Evolutionary conservation across 1,140 invertebrate species (phyloP).

Genomic region (Lasioglossum albipes): DNA sequence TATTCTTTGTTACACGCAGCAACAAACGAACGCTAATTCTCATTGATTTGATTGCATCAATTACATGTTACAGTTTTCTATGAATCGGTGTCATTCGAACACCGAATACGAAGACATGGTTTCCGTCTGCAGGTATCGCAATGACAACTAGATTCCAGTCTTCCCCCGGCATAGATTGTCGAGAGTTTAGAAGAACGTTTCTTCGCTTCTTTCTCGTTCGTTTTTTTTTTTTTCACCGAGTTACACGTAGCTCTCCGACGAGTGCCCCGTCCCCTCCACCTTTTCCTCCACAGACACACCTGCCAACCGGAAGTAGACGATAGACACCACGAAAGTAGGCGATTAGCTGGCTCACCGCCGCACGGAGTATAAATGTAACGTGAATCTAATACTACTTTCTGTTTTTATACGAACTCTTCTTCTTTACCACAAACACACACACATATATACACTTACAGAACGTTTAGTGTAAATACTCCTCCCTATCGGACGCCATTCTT

Average conservation of each 20-base stretch:
- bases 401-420: neutral
- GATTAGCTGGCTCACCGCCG: neutral
- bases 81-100: constrained; percentile 16
- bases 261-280: neutral
- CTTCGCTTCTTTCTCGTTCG: neutral
- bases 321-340: neutral
- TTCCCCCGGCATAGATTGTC: neutral
- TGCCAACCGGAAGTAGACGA: neutral
- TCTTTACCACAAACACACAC: neutral
- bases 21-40: neutral
- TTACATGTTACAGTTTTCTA: constrained; percentile 26
- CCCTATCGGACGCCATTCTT: neutral
- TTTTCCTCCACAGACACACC: too few species aligned
- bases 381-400: too few species aligned
- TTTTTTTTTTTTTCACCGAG: neutral
- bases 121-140: constrained; percentile 18
- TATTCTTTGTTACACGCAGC: neutral
- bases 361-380: neutral
- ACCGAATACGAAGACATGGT: constrained; percentile 13
- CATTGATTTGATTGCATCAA: neutral
- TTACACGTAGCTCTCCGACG: neutral
- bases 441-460: neutral
- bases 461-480: neutral
- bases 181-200: neutral
- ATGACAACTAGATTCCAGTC: constrained; percentile 12